Percentiles rank a stretch among this genome's conserved stretches.
phyloP scores from a whole-genome alignment of 2,113 vertebrate genomes.

The Myrmophylax atrothorax region DNA sequence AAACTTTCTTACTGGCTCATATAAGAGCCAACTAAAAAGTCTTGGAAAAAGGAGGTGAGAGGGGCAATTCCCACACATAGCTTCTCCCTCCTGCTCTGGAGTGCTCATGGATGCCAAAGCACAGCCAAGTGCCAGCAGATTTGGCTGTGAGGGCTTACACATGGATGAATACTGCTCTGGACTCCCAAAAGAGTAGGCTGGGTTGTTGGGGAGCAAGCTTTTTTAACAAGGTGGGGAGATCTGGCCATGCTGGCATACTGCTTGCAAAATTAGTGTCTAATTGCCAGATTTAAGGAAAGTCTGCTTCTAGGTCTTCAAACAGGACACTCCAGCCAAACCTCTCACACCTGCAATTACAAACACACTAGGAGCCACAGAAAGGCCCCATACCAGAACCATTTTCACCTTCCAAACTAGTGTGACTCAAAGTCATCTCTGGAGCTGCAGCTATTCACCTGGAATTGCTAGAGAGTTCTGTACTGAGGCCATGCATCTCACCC shows the following conservation, averaged over 20 bases:
- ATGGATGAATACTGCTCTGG: neutral
- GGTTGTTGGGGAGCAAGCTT: neutral
- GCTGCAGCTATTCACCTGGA: neutral
- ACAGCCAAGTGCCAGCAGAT: neutral
- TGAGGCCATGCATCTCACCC: neutral
- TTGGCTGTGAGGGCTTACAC: neutral
- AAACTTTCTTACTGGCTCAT: neutral
- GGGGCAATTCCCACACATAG: neutral
- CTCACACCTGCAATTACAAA: neutral
- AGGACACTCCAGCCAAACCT: neutral
- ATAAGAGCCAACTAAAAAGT: fast-evolving
- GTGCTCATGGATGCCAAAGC: neutral
- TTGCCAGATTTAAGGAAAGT: neutral
- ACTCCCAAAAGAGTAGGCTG: neutral
- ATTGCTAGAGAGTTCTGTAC: neutral
- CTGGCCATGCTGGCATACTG: neutral
- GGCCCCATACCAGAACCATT: neutral
- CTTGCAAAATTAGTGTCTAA: neutral
- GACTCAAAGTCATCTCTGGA: neutral
- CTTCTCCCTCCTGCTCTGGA: neutral
- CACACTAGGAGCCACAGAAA: neutral
- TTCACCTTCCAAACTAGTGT: neutral
- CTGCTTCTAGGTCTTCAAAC: neutral
- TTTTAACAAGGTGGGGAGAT: neutral
- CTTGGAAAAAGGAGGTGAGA: neutral